These are phyloP conservation scores for Cryptotermes secundus DNA, from an alignment of 1,140 invertebrate species.

Conservation along the genomic window DNA sequence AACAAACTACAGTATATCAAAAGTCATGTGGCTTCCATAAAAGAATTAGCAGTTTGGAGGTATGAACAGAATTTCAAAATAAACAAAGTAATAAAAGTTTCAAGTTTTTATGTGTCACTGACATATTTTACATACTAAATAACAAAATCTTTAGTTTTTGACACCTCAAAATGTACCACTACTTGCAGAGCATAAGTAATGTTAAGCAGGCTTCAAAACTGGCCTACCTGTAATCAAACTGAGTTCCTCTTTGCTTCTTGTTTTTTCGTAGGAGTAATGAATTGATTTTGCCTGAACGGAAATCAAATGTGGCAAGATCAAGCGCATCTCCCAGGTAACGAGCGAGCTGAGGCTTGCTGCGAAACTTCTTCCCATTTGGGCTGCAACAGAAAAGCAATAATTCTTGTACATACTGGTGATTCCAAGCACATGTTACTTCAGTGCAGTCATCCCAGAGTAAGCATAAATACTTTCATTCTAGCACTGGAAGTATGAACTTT, in stretches of 20 bases:
- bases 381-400: conserved; percentile 50
- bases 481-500: too few species aligned
- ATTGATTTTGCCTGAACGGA: conserved; percentile 73
- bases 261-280: conserved; percentile 61
- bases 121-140: too few species aligned
- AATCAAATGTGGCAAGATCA: conserved; percentile 82
- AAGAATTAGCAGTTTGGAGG: too few species aligned
- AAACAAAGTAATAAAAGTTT: not conserved
- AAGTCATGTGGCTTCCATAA: too few species aligned
- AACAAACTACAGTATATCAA: too few species aligned
- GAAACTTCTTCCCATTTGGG: conserved; percentile 76
- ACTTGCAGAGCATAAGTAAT: not conserved
- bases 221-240: conserved; percentile 63
- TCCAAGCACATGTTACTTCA: too few species aligned
- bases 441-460: too few species aligned
- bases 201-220: conserved; percentile 13
- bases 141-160: too few species aligned
- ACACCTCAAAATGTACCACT: too few species aligned
- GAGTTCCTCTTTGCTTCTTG: conserved; percentile 60
- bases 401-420: not conserved
- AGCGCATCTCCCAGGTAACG: conserved; percentile 73
- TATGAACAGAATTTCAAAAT: too few species aligned
- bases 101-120: not conserved
- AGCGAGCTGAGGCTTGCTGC: conserved; percentile 78
- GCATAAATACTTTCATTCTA: too few species aligned